A percentile compares a stretch with the other conserved stretches of the same genome.
phyloP scores from a whole-genome alignment of 2,888 invertebrate species.

The Miltochrista miniata region DNA sequence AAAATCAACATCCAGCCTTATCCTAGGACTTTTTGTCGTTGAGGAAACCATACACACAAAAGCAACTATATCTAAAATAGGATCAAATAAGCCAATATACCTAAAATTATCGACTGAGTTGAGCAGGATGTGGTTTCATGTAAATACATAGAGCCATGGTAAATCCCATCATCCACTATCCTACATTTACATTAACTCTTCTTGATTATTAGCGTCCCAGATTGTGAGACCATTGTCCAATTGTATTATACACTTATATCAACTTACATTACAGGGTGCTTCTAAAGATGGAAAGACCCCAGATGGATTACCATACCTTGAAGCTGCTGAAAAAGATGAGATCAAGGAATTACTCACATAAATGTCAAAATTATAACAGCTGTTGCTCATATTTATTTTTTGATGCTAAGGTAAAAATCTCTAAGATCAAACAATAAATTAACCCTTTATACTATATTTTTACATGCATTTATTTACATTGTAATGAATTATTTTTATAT shows the following conservation, averaged over 20 bases:
- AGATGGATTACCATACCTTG: constrained; percentile 93
- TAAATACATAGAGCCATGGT: too few relatives aligned
- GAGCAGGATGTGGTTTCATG: too few relatives aligned
- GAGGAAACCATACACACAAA: too few relatives aligned
- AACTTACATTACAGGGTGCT: constrained; percentile 87
- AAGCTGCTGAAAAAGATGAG: constrained; percentile 96
- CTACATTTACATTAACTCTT: too few relatives aligned
- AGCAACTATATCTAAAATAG: too few relatives aligned
- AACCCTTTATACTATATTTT: constrained; percentile 69
- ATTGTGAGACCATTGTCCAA: too few relatives aligned
- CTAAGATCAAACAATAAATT: constrained; percentile 54
- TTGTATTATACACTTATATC: not conserved
- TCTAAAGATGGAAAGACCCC: constrained; percentile 92
- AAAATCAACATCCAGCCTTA: too few relatives aligned
- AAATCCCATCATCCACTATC: too few relatives aligned
- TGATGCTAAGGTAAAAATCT: constrained; percentile 63
- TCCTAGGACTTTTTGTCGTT: too few relatives aligned
- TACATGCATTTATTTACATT: constrained; percentile 81
- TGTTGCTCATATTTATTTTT: constrained; percentile 61
- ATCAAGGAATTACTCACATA: constrained; percentile 89
- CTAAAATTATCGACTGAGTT: too few relatives aligned
- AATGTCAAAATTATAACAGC: constrained; percentile 29
- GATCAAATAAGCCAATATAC: too few relatives aligned
- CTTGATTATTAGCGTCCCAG: too few relatives aligned
- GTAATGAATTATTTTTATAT: constrained; percentile 78